Evolutionary conservation across 1,140 invertebrate genomes (phyloP).

Genomic region (Platorchestia sp.): DNA sequence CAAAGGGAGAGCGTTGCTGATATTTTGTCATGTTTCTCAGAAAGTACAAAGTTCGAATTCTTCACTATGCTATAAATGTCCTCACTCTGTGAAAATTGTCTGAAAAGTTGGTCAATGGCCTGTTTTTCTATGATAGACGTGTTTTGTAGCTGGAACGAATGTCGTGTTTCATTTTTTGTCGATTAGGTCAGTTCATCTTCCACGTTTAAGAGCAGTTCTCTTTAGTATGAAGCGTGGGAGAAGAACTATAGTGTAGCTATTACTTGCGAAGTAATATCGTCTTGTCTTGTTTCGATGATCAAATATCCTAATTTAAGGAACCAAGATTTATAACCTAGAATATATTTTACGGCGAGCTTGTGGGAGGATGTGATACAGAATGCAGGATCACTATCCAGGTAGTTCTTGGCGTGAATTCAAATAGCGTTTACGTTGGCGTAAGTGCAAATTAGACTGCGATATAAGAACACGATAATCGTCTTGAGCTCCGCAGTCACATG

Average conservation of each 20-base stretch:
- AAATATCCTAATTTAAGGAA: not conserved
- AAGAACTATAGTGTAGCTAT: too few species aligned
- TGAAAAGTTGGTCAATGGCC: not conserved
- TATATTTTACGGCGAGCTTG: not conserved
- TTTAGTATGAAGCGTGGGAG: too few species aligned
- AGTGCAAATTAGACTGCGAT: too few species aligned
- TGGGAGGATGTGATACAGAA: not conserved
- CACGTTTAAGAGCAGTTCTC: too few species aligned
- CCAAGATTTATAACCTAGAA: not conserved
- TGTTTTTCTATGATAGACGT: not conserved
- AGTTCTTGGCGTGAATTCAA: not conserved
- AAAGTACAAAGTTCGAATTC: constrained; percentile 9
- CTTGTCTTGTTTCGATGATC: too few species aligned
- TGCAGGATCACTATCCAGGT: not conserved
- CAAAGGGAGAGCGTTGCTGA: too few species aligned
- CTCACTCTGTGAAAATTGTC: not conserved
- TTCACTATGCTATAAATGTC: not conserved
- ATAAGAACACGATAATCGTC: too few species aligned
- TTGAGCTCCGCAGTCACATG: too few species aligned
- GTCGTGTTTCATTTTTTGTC: too few species aligned
- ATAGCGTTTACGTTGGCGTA: too few species aligned
- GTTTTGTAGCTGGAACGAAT: not conserved
- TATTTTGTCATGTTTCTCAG: not conserved
- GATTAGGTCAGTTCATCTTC: too few species aligned
- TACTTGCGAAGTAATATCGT: too few species aligned